Conservation (phyloP, 2,113 vertebrate genomes). For the Grus americana region DNA sequence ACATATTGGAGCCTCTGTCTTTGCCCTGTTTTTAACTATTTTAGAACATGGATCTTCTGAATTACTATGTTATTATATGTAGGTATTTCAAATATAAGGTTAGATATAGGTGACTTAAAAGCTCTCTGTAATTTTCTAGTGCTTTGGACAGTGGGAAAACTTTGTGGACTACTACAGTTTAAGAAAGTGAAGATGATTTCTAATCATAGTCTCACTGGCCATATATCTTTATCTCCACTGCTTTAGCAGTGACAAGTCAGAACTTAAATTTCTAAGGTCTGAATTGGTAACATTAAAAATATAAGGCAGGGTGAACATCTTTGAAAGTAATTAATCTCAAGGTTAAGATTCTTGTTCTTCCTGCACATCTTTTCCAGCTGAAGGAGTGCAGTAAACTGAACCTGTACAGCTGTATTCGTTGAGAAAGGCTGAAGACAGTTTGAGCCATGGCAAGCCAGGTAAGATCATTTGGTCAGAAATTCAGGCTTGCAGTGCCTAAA, state of each 20-base stretch:
- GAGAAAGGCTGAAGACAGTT: neutral
- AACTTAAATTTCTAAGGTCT: neutral
- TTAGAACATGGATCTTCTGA: neutral
- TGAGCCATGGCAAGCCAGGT: conserved; percentile 69
- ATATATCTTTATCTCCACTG: neutral
- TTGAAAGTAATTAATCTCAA: neutral
- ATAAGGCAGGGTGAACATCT: neutral
- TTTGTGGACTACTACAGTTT: neutral
- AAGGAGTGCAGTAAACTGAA: neutral
- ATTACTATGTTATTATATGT: neutral
- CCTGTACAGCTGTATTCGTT: neutral
- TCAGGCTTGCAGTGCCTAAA: conserved; percentile 24
- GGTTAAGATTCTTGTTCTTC: neutral
- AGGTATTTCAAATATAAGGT: neutral
- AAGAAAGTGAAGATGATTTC: neutral
- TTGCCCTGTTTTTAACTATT: neutral
- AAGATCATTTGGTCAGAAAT: conserved; percentile 52
- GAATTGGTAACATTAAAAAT: neutral
- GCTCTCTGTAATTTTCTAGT: neutral
- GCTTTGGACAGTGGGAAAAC: neutral
- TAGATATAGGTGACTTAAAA: neutral
- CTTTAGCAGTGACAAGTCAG: neutral
- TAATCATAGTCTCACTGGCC: neutral
- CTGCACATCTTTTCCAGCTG: neutral
- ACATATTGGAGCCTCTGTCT: neutral